Evolutionary conservation across 2,113 vertebrate genomes (phyloP).

Genomic region (Hyperopisus bebe): DNA sequence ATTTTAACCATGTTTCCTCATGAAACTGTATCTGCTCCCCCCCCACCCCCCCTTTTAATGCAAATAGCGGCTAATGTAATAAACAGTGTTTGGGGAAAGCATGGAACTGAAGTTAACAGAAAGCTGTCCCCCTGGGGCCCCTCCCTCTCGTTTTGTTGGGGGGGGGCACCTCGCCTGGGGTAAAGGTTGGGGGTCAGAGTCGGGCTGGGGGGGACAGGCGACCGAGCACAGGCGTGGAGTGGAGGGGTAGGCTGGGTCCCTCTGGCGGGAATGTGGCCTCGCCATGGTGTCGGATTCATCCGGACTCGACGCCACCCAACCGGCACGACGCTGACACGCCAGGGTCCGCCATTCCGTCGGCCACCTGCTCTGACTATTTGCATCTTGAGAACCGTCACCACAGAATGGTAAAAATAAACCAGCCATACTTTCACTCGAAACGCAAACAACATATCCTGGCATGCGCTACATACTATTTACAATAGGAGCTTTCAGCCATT

Average conservation of each 20-base stretch:
- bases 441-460: neutral
- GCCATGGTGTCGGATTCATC: neutral
- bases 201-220: neutral
- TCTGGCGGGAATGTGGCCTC: neutral
- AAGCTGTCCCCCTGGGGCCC: neutral
- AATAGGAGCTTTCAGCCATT: neutral
- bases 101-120: neutral
- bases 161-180: neutral
- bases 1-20: neutral
- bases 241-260: neutral
- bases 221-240: neutral
- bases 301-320: neutral
- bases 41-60: neutral
- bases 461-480: neutral
- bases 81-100: neutral
- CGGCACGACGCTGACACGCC: neutral
- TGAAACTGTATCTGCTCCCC: neutral
- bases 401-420: neutral
- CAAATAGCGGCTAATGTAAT: neutral
- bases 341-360: neutral
- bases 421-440: neutral
- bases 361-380: neutral
- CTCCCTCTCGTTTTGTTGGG: neutral
- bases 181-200: neutral
- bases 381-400: neutral